Evolutionary conservation across 1,140 invertebrate species (phyloP), one percentile per base, ranked within the genome.

Genomic region (Bradysia coprophila): DNA sequence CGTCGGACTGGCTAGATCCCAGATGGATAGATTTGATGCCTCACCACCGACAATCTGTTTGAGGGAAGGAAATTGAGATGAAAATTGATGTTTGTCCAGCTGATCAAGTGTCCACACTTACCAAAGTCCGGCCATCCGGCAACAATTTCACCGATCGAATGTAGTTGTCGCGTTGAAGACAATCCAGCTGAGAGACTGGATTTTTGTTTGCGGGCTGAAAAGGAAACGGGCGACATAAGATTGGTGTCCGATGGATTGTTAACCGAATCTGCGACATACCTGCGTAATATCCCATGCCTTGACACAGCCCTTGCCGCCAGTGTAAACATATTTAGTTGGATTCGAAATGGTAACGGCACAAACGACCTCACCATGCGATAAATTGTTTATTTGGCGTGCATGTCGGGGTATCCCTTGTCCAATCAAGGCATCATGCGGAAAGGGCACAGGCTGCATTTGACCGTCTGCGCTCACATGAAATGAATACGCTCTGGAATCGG

Each of bases 41-140:
- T 94, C 90, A 10, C 90, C 90, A 1, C 90, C 90, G 19, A 94
- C 89, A 46, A 94, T 88, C 11, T n/a, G n/a, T n/a, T n/a, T n/a
- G n/a, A n/a, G n/a, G n/a, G n/a, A n/a, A n/a, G n/a, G n/a, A n/a
- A n/a, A n/a, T n/a, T n/a, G n/a, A n/a, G n/a, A n/a, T n/a, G n/a
- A n/a, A n/a, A n/a, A n/a, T n/a, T n/a, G n/a, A n/a, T n/a, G n/a
- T n/a, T n/a, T n/a, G n/a, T n/a, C n/a, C n/a, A n/a, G n/a, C n/a
- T n/a, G n/a, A n/a, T n/a, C n/a, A n/a, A n/a, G n/a, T n/a, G n/a
- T n/a, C n/a, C n/a, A n/a, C n/a, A n/a, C n/a, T n/a, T n/a, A n/a
- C n/a, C n/a, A 94, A 61, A 0, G 87, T 93, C 36, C 86, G 63
- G 2, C 85, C 84, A 55, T 94, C 89, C n/a, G 87, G 82, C 32